A percentile compares a stretch with the other conserved stretches of the same genome.
phyloP scores from a whole-genome alignment of 2,888 invertebrate species.

The Cordilura impudica region DNA sequence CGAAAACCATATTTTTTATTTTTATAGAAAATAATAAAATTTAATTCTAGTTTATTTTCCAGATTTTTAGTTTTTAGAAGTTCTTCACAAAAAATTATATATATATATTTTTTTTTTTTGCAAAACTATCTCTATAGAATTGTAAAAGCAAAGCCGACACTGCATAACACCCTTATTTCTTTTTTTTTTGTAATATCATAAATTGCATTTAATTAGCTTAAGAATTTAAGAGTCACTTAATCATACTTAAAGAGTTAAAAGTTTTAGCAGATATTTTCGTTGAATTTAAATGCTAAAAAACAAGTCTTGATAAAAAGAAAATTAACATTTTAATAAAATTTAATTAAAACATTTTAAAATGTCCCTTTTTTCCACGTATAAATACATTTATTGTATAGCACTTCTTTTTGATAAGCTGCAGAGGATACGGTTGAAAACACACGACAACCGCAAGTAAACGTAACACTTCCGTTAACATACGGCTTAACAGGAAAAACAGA shows the following conservation, averaged over 20 bases:
- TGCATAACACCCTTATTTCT: no score
- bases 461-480: constrained; percentile 53
- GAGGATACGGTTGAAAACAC: constrained; percentile 52
- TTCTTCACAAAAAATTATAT: no score
- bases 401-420: constrained; percentile 56
- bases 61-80: no score
- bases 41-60: no score
- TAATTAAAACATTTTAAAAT: constrained; percentile 61
- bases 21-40: no score
- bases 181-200: no score
- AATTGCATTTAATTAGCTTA: no score
- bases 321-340: constrained; percentile 61
- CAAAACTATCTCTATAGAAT: no score
- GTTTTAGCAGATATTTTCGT: constrained; percentile 3
- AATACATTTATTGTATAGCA: constrained; percentile 23
- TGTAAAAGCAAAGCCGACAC: no score
- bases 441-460: constrained; percentile 60
- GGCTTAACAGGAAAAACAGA: not conserved
- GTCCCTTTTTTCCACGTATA: constrained; percentile 43
- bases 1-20: no score
- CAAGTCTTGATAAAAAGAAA: constrained; percentile 23
- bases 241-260: not conserved
- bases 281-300: constrained; percentile 8
- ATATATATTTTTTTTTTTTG: no score
- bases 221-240: not conserved